Conservation (phyloP, 2,888 invertebrate species). For the Brachypterus glaber region DNA sequence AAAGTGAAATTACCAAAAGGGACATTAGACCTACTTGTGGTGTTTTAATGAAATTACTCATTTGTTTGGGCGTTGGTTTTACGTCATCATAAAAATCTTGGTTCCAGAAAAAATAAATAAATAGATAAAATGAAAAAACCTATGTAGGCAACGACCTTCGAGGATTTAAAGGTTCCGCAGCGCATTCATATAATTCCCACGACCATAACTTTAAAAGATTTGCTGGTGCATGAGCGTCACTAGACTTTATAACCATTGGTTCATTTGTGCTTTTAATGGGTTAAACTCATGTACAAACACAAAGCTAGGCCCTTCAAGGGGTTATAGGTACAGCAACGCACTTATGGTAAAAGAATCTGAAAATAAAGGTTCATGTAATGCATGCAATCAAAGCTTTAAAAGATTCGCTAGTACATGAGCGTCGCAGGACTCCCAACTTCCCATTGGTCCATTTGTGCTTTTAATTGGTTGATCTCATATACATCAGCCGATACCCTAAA, state of each 20-base stretch:
- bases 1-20: no score
- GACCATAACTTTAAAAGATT: slow-evolving; percentile 92
- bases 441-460: slow-evolving; percentile 85
- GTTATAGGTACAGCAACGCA: slow-evolving; percentile 71
- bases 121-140: no score
- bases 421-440: slow-evolving; percentile 76
- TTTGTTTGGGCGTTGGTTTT: no score
- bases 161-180: slow-evolving; percentile 64
- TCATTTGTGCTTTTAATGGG: no score
- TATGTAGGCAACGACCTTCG: no score
- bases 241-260: slow-evolving; percentile 62
- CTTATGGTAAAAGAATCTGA: slow-evolving; percentile 84
- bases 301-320: no score
- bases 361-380: slow-evolving; percentile 91
- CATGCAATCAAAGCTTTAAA: slow-evolving; percentile 90
- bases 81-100: no score
- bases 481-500: slow-evolving; percentile 93
- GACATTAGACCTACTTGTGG: no score
- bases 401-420: slow-evolving; percentile 88
- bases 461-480: slow-evolving; percentile 79
- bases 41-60: no score
- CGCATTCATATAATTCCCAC: slow-evolving; percentile 86
- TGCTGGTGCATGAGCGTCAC: slow-evolving; percentile 91
- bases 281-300: no score
- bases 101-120: no score